phyloP scores from a whole-genome alignment of 2,797 vertebrate genomes.

The Cyprinella venusta region DNA sequence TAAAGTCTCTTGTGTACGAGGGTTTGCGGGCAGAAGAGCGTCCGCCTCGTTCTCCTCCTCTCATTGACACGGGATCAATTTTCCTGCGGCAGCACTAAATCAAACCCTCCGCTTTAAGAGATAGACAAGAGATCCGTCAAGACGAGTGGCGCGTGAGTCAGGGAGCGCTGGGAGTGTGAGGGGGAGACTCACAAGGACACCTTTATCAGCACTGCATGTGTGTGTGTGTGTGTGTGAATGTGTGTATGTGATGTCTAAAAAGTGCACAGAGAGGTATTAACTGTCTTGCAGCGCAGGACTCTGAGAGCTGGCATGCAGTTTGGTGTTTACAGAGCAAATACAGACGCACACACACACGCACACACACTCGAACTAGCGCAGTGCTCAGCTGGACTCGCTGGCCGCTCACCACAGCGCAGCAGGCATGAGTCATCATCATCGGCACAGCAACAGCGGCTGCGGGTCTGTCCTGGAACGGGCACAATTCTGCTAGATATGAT shows the following conservation, averaged over 20 bases:
- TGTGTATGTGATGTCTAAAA: neutral
- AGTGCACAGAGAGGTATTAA: slow-evolving; percentile 30
- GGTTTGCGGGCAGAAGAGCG: neutral
- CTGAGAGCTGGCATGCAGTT: slow-evolving; percentile 28
- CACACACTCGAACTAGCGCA: slow-evolving; percentile 31
- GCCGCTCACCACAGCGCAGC: slow-evolving; percentile 35
- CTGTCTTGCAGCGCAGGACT: slow-evolving; percentile 7
- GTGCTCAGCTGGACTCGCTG: slow-evolving; percentile 27
- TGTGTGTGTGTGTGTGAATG: neutral
- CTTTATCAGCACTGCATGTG: slow-evolving; percentile 14
- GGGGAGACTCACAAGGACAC: slow-evolving; percentile 31
- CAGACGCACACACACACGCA: slow-evolving; percentile 23
- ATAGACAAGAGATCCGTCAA: slow-evolving; percentile 33
- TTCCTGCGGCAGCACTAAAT: slow-evolving; percentile 40
- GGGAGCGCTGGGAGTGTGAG: neutral
- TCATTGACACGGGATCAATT: slow-evolving; percentile 40
- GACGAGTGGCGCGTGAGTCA: neutral
- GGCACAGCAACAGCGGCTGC: slow-evolving; percentile 50
- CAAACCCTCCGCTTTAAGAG: slow-evolving; percentile 22
- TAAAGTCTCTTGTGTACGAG: slow-evolving; percentile 2
- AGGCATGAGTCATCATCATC: slow-evolving; percentile 55
- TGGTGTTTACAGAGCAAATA: slow-evolving; percentile 49
- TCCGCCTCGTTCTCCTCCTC: slow-evolving; percentile 1
- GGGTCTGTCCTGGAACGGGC: neutral
- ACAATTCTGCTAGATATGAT: neutral